phyloP scores from a whole-genome alignment of 2,797 vertebrate species.

The Oryzias sinensis region DNA sequence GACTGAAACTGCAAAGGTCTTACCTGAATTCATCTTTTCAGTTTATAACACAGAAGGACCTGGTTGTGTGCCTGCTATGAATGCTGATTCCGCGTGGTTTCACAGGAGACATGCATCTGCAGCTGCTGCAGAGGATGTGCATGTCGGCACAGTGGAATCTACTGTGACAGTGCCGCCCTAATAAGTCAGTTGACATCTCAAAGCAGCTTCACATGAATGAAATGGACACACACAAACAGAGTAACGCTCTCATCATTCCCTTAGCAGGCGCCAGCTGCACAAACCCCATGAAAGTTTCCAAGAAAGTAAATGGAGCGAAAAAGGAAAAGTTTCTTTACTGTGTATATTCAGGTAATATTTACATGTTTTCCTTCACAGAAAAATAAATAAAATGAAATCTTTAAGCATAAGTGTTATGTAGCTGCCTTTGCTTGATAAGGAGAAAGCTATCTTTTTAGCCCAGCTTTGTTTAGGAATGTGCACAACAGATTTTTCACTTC shows the following conservation, averaged over 20 bases:
- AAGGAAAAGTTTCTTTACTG: too few relatives aligned
- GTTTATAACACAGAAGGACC: conserved; percentile 17
- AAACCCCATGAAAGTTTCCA: conserved; percentile 18
- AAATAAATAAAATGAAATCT: too few relatives aligned
- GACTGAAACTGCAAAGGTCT: conserved; percentile 27
- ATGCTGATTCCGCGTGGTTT: conserved; percentile 33
- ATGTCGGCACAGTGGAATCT: conserved; percentile 20
- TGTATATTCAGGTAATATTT: too few relatives aligned
- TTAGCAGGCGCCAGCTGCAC: conserved; percentile 22
- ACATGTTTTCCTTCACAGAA: too few relatives aligned
- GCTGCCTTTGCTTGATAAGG: too few relatives aligned
- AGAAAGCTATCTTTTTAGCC: too few relatives aligned
- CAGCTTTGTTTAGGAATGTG: too few relatives aligned
- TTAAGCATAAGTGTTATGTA: too few relatives aligned
- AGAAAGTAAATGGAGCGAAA: conserved; percentile 49
- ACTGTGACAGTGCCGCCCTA: conserved; percentile 46
- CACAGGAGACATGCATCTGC: conserved; percentile 14
- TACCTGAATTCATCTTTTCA: conserved; percentile 37
- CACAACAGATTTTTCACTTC: too few relatives aligned
- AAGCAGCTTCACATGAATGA: conserved; percentile 19
- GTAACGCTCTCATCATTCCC: conserved; percentile 8
- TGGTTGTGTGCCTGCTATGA: conserved; percentile 31
- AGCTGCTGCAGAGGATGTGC: conserved; percentile 4
- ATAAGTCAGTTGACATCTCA: conserved; percentile 33
- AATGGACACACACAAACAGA: conserved; percentile 4